Evolutionary conservation across 2,888 invertebrate species (phyloP), one percentile per base, ranked within the genome.

Genomic region (Pseudeuparius sepicola): DNA sequence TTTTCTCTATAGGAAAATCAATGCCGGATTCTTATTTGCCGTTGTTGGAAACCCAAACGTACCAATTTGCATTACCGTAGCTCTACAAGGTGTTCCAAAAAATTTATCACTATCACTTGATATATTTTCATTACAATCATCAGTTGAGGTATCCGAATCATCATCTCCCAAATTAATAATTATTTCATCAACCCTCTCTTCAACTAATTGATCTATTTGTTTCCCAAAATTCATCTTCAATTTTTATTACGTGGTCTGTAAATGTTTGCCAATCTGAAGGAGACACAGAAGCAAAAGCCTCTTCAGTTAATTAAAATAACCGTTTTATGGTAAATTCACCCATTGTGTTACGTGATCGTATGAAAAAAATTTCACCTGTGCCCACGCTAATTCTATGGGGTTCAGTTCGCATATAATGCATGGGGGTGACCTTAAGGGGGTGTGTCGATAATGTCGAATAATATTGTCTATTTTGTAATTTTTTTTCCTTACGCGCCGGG

Each of bases 341-440:
- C 6, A 20, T 31, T 9, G 31, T 31, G 13, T 31, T 31, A 18
- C 13, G 31, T 18, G 17, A 14, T 9, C 18, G 14, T 18, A 31
- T 18, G n/a, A n/a, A 16, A 31, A 23, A 31, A 18, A 4, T 31
- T 31, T 31, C n/a, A 31, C 9, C 13, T 17, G 31, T 12, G 31
- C 18, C 31, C 31, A 31, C n/a, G 15, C 18, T n/a, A 31, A 18
- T 17, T 31, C 31, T 10, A 31, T 31, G 15, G 31, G 31, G 17
- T 31, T 31, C 7, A 31, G 29, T 7, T 31, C 32, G 11, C 32
- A 31, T 29, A n/a, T n/a, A n/a, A 31, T 31, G 11, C 30, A 31
- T 20, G 32, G 32, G 6, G 32, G 32, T 29, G 14, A n/a, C 6
- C 32, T n/a, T 10, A 31, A 12, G 7, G 29, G 28, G 11, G 11